Percentiles rank a stretch among this genome's conserved stretches.
Evolutionary conservation across 2,888 invertebrate genomes (phyloP).

Genomic region (Shargacucullia verbasci): DNA sequence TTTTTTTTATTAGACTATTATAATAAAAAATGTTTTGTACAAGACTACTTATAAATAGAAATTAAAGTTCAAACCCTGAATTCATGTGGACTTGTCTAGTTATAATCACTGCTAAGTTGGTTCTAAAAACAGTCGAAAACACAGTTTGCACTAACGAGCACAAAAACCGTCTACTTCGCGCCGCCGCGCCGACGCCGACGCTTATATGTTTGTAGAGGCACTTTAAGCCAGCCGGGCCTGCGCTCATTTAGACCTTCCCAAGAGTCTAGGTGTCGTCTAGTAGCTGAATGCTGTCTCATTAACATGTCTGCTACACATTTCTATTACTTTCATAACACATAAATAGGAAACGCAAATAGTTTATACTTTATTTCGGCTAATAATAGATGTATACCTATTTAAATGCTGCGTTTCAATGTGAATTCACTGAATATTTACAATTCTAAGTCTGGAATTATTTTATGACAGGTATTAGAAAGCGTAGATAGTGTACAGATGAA

Average conservation of each 20-base stretch:
- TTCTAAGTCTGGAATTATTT: slow-evolving; percentile 27
- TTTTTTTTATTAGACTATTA: too few relatives aligned
- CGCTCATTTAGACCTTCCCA: slow-evolving; percentile 47
- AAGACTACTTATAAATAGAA: too few relatives aligned
- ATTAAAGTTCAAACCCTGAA: too few relatives aligned
- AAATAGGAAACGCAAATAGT: slow-evolving; percentile 28
- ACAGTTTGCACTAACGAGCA: slow-evolving; percentile 45
- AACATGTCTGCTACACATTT: slow-evolving; percentile 41
- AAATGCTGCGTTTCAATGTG: slow-evolving; percentile 7
- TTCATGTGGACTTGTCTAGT: slow-evolving; percentile 1
- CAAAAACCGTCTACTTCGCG: slow-evolving; percentile 28
- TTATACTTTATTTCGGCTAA: slow-evolving; percentile 19
- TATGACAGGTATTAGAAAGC: slow-evolving; percentile 32
- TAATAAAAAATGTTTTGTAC: too few relatives aligned
- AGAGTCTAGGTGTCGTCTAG: slow-evolving; percentile 33
- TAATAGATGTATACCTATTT: slow-evolving; percentile 36
- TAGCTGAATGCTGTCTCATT: slow-evolving; percentile 52
- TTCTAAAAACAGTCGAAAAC: slow-evolving; percentile 23
- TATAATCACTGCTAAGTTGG: slow-evolving; percentile 11
- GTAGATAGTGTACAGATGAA: slow-evolving; percentile 38
- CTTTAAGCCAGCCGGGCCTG: slow-evolving; percentile 36
- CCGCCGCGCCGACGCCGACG: slow-evolving; percentile 14
- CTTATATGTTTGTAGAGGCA: slow-evolving; percentile 33
- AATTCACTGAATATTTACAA: slow-evolving; percentile 22
- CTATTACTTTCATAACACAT: slow-evolving; percentile 20